A percentile compares a stretch with the other conserved stretches of the same genome.
Evolutionary conservation across 2,797 vertebrate species (phyloP).

Genomic region (Sebastes flavidus): DNA sequence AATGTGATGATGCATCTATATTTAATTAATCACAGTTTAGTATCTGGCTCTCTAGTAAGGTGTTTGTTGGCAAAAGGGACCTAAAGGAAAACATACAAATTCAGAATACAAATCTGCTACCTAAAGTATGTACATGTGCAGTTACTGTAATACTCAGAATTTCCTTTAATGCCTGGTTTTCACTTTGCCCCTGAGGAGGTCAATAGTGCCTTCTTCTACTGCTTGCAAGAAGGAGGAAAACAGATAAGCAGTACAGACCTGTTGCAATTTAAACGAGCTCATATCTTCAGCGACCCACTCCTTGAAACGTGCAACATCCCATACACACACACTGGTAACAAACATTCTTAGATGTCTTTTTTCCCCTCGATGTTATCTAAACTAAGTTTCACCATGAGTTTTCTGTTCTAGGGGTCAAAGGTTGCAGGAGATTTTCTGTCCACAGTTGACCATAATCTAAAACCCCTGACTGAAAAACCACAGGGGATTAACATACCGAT

Average conservation of each 20-base stretch:
- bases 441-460: slow-evolving; percentile 65
- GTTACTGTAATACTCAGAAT: neutral
- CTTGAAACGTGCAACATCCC: neutral
- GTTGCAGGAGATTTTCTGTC: slow-evolving; percentile 53
- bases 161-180: neutral
- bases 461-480: slow-evolving; percentile 72
- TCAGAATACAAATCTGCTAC: neutral
- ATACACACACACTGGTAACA: neutral
- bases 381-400: slow-evolving; percentile 44
- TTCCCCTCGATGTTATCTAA: slow-evolving; percentile 38
- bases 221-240: neutral
- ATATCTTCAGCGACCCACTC: neutral
- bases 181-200: neutral
- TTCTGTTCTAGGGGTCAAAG: slow-evolving; percentile 54
- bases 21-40: neutral
- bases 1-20: neutral
- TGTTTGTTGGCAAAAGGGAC: neutral
- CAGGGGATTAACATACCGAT: slow-evolving; percentile 63
- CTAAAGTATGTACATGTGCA: neutral
- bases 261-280: slow-evolving; percentile 22
- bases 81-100: neutral
- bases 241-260: slow-evolving; percentile 3
- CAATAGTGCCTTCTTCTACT: neutral
- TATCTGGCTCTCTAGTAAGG: neutral
- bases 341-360: slow-evolving; percentile 12